Conservation (phyloP, 2,113 vertebrate genomes). For the Psettodes erumei region DNA sequence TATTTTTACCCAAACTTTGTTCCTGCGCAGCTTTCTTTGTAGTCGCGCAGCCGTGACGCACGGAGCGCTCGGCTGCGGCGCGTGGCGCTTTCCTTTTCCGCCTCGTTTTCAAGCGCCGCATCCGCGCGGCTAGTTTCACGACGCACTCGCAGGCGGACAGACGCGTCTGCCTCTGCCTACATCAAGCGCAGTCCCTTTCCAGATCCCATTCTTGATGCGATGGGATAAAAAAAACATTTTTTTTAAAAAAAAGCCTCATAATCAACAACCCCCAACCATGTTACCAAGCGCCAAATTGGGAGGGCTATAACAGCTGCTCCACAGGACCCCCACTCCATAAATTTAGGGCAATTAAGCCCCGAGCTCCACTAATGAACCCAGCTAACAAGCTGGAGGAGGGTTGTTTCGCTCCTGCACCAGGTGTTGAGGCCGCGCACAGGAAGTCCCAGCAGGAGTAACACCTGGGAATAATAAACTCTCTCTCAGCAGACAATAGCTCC, state of each 20-base stretch:
- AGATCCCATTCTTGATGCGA: not conserved
- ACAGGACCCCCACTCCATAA: constrained; percentile 41
- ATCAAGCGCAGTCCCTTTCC: too few relatives aligned
- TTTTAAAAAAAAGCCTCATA: too few relatives aligned
- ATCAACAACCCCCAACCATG: too few relatives aligned
- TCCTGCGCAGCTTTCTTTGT: constrained; percentile 23
- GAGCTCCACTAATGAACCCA: constrained; percentile 60
- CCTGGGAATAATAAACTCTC: constrained; percentile 64
- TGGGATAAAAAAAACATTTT: not conserved
- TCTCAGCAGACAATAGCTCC: constrained; percentile 31
- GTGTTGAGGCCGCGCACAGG: constrained; percentile 58
- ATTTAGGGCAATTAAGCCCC: constrained; percentile 61
- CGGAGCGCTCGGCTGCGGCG: not conserved
- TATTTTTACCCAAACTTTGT: constrained; percentile 50
- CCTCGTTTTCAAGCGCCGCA: constrained; percentile 18
- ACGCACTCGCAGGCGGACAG: not conserved
- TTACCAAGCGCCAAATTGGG: not conserved
- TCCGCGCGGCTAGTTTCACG: not conserved
- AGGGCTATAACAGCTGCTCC: constrained; percentile 49
- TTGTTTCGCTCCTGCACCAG: constrained; percentile 55
- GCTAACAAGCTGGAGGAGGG: constrained; percentile 57
- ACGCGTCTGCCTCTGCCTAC: constrained; percentile 1
- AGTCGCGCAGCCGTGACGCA: not conserved
- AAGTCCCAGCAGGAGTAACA: constrained; percentile 66
- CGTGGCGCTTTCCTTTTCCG: not conserved